Percentiles rank a stretch among this genome's conserved stretches.
These are phyloP conservation scores for Isaurus tuberculatus DNA, from an alignment of 92 coral and sea anemone species.

Conservation along the genomic window DNA sequence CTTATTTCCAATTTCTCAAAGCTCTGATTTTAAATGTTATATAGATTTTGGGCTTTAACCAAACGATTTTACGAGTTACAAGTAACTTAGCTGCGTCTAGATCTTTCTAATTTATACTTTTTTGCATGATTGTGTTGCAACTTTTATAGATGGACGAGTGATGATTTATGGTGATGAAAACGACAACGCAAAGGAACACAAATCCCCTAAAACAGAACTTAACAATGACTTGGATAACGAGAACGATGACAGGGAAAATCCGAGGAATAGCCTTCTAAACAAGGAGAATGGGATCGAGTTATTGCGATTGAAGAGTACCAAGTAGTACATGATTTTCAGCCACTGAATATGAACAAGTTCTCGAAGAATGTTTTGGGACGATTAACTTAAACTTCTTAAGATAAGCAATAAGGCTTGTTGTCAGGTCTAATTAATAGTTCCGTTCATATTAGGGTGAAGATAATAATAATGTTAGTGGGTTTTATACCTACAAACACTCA, in stretches of 20 bases:
- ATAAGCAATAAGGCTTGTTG: too few species aligned
- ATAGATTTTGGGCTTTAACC: too few species aligned
- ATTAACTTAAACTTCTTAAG: too few species aligned
- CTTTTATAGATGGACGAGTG: conserved; percentile 18
- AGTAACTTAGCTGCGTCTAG: not conserved
- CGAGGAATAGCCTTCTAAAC: conserved; percentile 21
- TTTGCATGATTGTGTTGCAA: not conserved
- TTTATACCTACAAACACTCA: too few species aligned
- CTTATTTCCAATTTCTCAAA: too few species aligned
- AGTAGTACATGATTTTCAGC: not conserved
- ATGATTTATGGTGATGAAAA: conserved; percentile 31
- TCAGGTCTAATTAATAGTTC: too few species aligned
- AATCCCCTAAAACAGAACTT: not conserved
- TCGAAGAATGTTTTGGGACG: too few species aligned
- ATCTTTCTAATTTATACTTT: not conserved
- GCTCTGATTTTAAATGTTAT: too few species aligned
- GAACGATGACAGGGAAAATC: conserved; percentile 25
- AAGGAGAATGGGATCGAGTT: conserved; percentile 43
- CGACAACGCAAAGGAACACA: not conserved
- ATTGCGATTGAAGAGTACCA: conserved; percentile 16
- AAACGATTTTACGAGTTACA: not conserved
- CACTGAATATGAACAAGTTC: too few species aligned
- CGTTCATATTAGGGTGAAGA: too few species aligned
- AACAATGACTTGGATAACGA: conserved; percentile 29
- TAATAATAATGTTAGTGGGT: too few species aligned